phyloP scores from a whole-genome alignment of 2,113 vertebrate genomes.

The Microcebus ravelobensis region DNA sequence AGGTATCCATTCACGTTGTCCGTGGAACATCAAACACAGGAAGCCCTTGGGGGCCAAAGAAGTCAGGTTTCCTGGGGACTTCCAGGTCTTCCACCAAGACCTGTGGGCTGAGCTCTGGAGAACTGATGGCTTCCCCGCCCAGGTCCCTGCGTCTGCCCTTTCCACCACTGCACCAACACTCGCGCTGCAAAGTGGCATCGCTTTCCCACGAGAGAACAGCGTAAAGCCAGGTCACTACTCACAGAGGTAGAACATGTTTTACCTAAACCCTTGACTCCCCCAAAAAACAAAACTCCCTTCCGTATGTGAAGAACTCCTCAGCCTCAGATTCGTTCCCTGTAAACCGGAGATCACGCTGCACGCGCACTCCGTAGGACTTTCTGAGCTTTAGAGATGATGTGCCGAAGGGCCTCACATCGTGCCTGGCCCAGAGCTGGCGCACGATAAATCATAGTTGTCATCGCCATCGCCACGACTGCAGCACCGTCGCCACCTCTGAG shows the following conservation, averaged over 20 bases:
- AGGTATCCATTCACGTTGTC: neutral
- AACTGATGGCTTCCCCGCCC: neutral
- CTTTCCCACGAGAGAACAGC: neutral
- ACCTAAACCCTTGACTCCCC: neutral
- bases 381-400: neutral
- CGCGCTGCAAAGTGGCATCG: too few species aligned
- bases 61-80: neutral
- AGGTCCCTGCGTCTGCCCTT: accelerated
- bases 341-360: neutral
- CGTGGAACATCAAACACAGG: neutral
- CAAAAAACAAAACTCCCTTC: neutral
- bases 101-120: neutral
- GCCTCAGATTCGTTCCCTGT: neutral
- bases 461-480: neutral
- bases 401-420: neutral
- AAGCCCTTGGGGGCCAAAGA: neutral
- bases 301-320: neutral
- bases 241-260: neutral
- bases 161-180: too few species aligned
- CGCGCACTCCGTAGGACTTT: neutral
- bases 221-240: neutral
- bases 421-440: neutral
- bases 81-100: neutral
- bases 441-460: neutral
- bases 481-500: neutral